Conservation (phyloP, 2,113 vertebrate genomes). For the Tachysurus fulvidraco region DNA sequence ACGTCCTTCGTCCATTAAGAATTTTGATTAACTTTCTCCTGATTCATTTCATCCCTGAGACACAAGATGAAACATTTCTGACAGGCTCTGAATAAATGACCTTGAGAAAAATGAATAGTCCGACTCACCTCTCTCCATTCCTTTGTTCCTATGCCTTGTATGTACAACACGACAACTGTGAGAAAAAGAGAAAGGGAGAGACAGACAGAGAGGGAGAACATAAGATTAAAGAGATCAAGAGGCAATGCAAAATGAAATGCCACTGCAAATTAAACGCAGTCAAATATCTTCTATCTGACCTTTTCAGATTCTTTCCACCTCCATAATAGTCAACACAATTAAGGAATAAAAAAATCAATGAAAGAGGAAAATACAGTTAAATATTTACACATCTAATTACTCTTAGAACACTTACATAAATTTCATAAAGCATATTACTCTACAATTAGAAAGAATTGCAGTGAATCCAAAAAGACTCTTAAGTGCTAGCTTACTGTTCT, state of each 20-base stretch:
- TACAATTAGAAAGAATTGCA: neutral
- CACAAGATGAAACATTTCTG: conserved; percentile 17
- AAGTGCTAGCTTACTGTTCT: neutral
- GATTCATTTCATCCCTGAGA: neutral
- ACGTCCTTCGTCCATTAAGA: conserved; percentile 12
- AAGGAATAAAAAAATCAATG: neutral
- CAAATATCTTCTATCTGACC: conserved; percentile 35
- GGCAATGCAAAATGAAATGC: conserved; percentile 30
- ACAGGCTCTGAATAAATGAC: conserved; percentile 14
- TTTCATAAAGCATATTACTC: neutral
- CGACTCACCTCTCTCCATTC: conserved; percentile 59
- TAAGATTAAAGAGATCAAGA: conserved; percentile 25
- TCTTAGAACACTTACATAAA: neutral
- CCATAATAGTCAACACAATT: conserved; percentile 17
- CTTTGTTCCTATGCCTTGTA: conserved; percentile 56
- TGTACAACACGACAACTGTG: conserved; percentile 56
- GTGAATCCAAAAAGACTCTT: neutral
- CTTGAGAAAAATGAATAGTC: conserved; percentile 6
- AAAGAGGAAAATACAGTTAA: neutral
- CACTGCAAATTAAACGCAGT: conserved; percentile 30
- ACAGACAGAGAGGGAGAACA: conserved; percentile 5
- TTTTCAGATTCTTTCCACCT: conserved; percentile 19
- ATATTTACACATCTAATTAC: neutral
- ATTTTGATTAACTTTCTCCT: conserved; percentile 25
- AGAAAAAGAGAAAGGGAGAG: conserved; percentile 17